A percentile compares a stretch with the other conserved stretches of the same genome.
Evolutionary conservation across 2,888 invertebrate species (phyloP).

Genomic region (Pseudococcus viburni): DNA sequence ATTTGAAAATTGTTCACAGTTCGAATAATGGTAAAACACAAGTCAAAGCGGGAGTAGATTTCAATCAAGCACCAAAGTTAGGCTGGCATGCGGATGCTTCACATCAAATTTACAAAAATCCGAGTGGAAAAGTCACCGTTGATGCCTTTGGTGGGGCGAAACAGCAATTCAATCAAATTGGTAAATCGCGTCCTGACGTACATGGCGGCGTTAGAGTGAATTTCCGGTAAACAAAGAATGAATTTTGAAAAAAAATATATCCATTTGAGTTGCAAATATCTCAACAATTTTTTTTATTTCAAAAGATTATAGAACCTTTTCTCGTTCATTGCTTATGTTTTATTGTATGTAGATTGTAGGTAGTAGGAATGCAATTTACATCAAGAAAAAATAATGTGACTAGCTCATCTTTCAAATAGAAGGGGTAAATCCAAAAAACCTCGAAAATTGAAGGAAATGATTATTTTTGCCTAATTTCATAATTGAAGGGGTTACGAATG

Average conservation of each 20-base stretch:
- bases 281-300: no score
- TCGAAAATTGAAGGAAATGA: no score
- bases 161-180: background rate
- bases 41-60: background rate
- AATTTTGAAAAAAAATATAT: background rate
- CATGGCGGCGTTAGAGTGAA: background rate
- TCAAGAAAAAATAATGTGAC: no score
- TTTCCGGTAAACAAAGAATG: background rate
- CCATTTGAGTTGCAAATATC: background rate
- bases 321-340: no score
- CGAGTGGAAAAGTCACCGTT: background rate
- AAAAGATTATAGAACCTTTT: no score
- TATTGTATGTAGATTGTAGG: no score
- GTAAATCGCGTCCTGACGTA: background rate
- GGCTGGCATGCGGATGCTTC: background rate
- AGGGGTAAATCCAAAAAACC: no score
- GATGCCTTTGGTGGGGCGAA: background rate
- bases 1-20: background rate
- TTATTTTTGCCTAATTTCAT: no score
- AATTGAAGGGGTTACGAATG: no score
- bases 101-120: background rate
- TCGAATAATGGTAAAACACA: background rate
- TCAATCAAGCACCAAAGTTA: background rate
- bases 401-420: no score
- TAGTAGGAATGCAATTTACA: no score